Conservation (phyloP, 2,888 invertebrate genomes). For the Epsilonema sp. region DNA sequence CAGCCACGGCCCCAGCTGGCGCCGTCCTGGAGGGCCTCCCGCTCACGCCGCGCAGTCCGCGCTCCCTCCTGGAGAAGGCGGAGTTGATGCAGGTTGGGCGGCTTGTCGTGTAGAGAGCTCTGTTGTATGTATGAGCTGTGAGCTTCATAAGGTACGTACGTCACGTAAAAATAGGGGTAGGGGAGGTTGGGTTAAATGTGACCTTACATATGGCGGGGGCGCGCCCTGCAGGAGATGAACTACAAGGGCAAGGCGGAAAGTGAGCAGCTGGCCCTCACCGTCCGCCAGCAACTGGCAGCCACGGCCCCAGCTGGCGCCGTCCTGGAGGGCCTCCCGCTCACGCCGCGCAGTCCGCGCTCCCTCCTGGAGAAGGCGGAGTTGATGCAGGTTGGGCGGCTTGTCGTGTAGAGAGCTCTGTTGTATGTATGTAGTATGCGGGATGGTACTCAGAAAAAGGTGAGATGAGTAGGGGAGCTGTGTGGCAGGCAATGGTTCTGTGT, state of each 20-base stretch:
- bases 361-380: not conserved
- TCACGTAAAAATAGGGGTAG: too few relatives aligned
- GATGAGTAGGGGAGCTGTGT: too few relatives aligned
- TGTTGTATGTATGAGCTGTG: too few relatives aligned
- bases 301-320: not conserved
- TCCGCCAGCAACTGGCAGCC: constrained; percentile 1
- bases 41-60: not conserved
- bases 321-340: not conserved
- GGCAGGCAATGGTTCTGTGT: too few relatives aligned
- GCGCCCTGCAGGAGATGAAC: constrained; percentile 82
- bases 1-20: not conserved
- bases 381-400: not conserved
- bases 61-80: not conserved
- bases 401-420: too few relatives aligned
- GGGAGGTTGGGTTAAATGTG: too few relatives aligned
- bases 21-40: not conserved
- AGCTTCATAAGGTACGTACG: too few relatives aligned
- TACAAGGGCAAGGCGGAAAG: constrained; percentile 49
- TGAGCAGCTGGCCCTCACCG: constrained; percentile 17
- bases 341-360: not conserved
- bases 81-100: not conserved
- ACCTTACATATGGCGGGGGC: too few relatives aligned
- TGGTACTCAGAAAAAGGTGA: too few relatives aligned
- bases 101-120: too few relatives aligned
- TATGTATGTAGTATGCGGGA: too few relatives aligned